phyloP scores from a whole-genome alignment of 2,797 vertebrate genomes.

The Acanthurus tractus region DNA sequence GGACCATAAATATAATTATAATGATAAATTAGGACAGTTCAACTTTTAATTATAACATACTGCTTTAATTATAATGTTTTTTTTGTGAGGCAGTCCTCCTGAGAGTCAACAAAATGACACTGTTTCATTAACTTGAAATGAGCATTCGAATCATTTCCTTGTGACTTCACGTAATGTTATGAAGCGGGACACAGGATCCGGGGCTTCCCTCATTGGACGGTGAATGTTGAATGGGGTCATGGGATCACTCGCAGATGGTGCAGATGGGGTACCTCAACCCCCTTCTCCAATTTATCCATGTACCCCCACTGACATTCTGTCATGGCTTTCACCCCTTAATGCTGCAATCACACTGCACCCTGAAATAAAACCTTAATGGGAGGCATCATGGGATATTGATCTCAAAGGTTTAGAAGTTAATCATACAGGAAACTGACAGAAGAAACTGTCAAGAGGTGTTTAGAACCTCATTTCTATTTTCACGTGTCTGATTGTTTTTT shows the following conservation, averaged over 20 bases:
- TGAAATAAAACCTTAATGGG: constrained; percentile 56
- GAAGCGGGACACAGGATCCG: constrained; percentile 67
- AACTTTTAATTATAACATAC: constrained; percentile 50
- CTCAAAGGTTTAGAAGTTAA: constrained; percentile 38
- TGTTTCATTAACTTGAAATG: constrained; percentile 63
- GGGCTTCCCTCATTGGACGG: constrained; percentile 49
- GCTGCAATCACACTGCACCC: constrained; percentile 37
- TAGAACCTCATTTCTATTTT: constrained; percentile 13
- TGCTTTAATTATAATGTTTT: constrained; percentile 29
- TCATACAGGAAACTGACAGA: constrained; percentile 36
- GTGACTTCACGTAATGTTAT: constrained; percentile 57
- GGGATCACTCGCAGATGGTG: constrained; percentile 81
- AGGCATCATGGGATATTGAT: constrained; percentile 55
- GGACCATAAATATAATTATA: constrained; percentile 13
- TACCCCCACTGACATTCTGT: constrained; percentile 41
- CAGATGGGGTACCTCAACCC: constrained; percentile 64
- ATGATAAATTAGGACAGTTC: constrained; percentile 37
- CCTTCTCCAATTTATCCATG: constrained; percentile 34
- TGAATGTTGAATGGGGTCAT: constrained; percentile 76
- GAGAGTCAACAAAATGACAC: constrained; percentile 52
- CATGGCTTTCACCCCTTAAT: constrained; percentile 18
- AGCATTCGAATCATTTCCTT: constrained; percentile 64
- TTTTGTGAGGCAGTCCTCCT: constrained; percentile 40
- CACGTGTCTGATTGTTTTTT: constrained; percentile 20
- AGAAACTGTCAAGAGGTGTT: constrained; percentile 38